A percentile compares a stretch with the other conserved stretches of the same genome.
These are phyloP conservation scores for Agelaius phoeniceus DNA, from an alignment of 2,113 vertebrate genomes.

Conservation along the genomic window DNA sequence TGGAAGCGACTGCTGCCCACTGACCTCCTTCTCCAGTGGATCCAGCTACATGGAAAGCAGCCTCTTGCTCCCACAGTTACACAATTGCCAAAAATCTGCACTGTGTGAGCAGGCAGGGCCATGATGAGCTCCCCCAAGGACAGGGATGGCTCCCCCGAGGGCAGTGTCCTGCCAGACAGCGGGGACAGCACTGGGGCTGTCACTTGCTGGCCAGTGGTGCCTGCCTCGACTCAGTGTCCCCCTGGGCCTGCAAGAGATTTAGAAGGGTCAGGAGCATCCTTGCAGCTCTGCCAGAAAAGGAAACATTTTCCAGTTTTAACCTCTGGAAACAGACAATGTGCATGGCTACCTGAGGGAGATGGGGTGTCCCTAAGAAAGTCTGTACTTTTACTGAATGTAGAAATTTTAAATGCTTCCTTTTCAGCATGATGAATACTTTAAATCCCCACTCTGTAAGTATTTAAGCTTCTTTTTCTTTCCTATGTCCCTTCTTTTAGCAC, in stretches of 20 bases:
- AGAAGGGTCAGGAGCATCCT: background rate
- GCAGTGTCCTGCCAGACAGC: accelerated
- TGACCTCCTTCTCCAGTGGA: background rate
- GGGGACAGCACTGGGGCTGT: accelerated
- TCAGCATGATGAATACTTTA: background rate
- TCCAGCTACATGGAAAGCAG: background rate
- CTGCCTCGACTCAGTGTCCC: background rate
- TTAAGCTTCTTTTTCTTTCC: background rate
- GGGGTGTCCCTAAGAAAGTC: background rate
- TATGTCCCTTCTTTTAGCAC: background rate
- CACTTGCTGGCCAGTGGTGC: background rate
- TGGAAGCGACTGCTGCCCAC: background rate
- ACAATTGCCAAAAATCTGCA: accelerated
- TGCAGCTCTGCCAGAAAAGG: background rate
- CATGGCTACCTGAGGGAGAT: background rate
- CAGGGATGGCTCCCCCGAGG: background rate
- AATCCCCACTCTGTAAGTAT: background rate
- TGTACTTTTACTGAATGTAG: background rate
- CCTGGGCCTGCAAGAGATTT: background rate
- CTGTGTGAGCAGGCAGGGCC: accelerated
- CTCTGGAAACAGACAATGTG: accelerated
- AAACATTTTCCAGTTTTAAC: background rate
- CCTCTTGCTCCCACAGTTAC: background rate
- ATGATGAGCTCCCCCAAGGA: background rate
- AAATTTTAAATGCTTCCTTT: background rate